Conservation (phyloP, 2,113 vertebrate genomes). For the Elanoides forficatus region DNA sequence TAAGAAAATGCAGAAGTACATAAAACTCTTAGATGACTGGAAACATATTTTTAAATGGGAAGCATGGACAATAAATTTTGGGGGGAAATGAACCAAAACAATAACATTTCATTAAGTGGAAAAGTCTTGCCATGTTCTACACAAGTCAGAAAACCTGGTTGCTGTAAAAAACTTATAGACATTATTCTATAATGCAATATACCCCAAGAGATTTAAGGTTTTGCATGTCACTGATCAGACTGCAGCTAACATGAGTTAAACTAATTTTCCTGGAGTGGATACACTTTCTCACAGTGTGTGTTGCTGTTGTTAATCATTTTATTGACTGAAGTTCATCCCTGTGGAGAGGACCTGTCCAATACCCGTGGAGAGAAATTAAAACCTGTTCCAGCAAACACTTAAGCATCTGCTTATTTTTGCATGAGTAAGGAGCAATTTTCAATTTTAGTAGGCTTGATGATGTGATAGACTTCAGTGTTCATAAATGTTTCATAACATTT, state of each 20-base stretch:
- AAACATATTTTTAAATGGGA: not conserved
- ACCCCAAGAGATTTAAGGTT: not conserved
- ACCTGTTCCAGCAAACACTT: not conserved
- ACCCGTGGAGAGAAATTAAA: not conserved
- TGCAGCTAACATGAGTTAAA: not conserved
- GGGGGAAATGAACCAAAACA: not conserved
- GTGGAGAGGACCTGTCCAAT: not conserved
- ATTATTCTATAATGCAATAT: not conserved
- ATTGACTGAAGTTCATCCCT: not conserved
- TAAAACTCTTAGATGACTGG: not conserved
- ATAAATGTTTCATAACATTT: not conserved
- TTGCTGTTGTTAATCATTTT: not conserved
- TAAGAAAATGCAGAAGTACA: not conserved
- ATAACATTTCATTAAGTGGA: not conserved
- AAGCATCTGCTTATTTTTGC: not conserved
- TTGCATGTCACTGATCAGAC: not conserved
- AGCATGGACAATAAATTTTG: not conserved
- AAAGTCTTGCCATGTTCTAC: not conserved
- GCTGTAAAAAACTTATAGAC: not conserved
- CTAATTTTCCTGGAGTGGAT: not conserved
- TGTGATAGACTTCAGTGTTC: not conserved
- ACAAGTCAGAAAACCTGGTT: not conserved
- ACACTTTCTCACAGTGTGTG: not conserved
- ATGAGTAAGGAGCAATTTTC: not conserved
- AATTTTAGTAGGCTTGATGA: not conserved